Percentiles rank a stretch among this genome's conserved stretches.
Conservation (phyloP, 2,888 invertebrate genomes). For the Diloba caeruleocephala region DNA sequence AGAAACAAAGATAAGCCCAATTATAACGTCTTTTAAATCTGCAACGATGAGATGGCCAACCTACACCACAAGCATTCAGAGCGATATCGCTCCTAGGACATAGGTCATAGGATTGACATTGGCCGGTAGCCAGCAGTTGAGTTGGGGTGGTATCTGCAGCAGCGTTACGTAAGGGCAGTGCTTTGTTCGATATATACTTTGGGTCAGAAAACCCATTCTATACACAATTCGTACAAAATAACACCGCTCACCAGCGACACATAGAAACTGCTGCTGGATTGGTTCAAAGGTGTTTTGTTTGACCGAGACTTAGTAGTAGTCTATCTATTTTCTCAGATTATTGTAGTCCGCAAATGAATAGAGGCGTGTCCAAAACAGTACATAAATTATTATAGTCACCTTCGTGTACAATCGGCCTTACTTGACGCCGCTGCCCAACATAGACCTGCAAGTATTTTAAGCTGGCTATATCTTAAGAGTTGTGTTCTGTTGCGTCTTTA, state of each 20-base stretch:
- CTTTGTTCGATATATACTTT: neutral
- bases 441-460: neutral
- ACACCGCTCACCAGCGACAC: too few species aligned
- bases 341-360: too few species aligned
- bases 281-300: too few species aligned
- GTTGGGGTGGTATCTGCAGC: neutral
- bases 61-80: slow-evolving; percentile 3
- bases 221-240: too few species aligned
- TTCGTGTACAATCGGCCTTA: too few species aligned
- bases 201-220: neutral
- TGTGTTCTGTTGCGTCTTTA: neutral
- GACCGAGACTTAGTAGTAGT: too few species aligned
- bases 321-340: too few species aligned
- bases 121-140: slow-evolving; percentile 3
- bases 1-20: slow-evolving; percentile 4
- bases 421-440: too few species aligned
- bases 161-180: slow-evolving; percentile 6
- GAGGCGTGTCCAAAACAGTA: too few species aligned
- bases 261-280: too few species aligned
- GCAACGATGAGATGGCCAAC: neutral
- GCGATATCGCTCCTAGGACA: slow-evolving; percentile 1
- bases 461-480: neutral
- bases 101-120: slow-evolving; percentile 14
- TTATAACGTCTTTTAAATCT: slow-evolving; percentile 3
- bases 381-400: too few species aligned